These are phyloP conservation scores for Lissocephala sabroskyi DNA, from an alignment of 2,888 invertebrate species.

Conservation along the genomic window DNA sequence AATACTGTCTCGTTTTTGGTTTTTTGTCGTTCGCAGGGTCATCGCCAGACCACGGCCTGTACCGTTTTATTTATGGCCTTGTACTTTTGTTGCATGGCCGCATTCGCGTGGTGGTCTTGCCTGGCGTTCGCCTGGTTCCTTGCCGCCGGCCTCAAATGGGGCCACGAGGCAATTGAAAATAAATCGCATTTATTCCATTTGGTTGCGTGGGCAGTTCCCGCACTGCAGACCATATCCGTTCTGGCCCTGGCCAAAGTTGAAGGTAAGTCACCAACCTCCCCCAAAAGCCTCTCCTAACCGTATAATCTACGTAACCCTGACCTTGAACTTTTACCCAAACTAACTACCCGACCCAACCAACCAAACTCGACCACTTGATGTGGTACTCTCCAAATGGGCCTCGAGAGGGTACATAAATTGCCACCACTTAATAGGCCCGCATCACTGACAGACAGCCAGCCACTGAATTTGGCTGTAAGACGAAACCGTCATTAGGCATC, in stretches of 20 bases:
- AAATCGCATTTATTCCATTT: constrained; percentile 98
- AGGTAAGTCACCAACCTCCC: constrained; percentile 75
- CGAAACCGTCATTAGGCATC: constrained; percentile 60
- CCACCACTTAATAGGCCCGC: constrained; percentile 21
- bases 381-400: no score
- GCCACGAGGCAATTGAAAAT: constrained; percentile 97
- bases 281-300: constrained; percentile 10
- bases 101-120: constrained; percentile 98
- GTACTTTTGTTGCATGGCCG: constrained; percentile 97
- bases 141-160: constrained; percentile 97
- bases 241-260: constrained; percentile 96
- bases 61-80: constrained; percentile 97
- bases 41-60: constrained; percentile 77
- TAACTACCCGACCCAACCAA: no score
- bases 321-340: constrained; percentile 25
- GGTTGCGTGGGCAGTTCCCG: constrained; percentile 98
- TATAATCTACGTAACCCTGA: constrained; percentile 6
- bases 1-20: constrained; percentile 12
- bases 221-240: constrained; percentile 95
- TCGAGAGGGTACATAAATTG: constrained; percentile 18
- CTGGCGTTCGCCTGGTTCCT: constrained; percentile 97
- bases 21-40: constrained; percentile 60
- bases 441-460: constrained; percentile 21
- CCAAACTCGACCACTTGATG: no score
- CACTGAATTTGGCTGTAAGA: constrained; percentile 27